A percentile compares a stretch with the other conserved stretches of the same genome.
These are phyloP conservation scores for Pseudochirops corinnae DNA, from an alignment of 2,797 vertebrate genomes.

Conservation along the genomic window DNA sequence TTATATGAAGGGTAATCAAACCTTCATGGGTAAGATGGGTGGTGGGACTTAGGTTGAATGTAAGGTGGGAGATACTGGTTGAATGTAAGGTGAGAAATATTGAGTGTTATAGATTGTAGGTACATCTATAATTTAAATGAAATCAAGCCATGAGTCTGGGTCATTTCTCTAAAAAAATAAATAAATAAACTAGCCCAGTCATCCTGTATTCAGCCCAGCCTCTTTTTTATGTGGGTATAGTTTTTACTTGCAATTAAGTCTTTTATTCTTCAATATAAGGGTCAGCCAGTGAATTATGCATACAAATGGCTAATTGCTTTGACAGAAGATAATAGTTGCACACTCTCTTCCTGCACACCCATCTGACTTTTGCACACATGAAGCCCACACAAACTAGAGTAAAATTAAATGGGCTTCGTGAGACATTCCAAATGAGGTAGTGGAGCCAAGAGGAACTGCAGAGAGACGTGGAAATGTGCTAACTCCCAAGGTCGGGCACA, in stretches of 20 bases:
- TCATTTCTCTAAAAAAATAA: constrained; percentile 30
- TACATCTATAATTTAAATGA: constrained; percentile 45
- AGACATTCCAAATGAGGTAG: constrained; percentile 15
- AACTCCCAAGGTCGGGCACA: neutral
- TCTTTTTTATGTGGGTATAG: constrained; percentile 68
- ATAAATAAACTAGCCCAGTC: constrained; percentile 31
- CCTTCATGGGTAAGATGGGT: neutral
- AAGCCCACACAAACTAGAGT: neutral
- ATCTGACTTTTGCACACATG: constrained; percentile 6
- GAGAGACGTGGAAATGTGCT: constrained; percentile 6
- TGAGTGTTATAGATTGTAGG: neutral
- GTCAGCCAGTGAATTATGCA: constrained; percentile 76
- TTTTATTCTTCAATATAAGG: constrained; percentile 74
- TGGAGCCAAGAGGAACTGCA: neutral
- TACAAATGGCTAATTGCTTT: constrained; percentile 72
- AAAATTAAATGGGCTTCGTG: constrained; percentile 1
- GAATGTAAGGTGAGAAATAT: constrained; percentile 37
- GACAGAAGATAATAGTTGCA: constrained; percentile 58
- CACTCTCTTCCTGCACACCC: constrained; percentile 45
- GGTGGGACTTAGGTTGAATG: constrained; percentile 46
- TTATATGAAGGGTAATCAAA: constrained; percentile 24
- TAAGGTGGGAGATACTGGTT: constrained; percentile 36
- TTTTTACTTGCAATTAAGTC: constrained; percentile 74
- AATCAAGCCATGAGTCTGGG: constrained; percentile 45
- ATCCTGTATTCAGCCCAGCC: constrained; percentile 63